Base-by-base conservation (phyloP, 2,113 vertebrate genomes). In the Echinops telfairi region DNA sequence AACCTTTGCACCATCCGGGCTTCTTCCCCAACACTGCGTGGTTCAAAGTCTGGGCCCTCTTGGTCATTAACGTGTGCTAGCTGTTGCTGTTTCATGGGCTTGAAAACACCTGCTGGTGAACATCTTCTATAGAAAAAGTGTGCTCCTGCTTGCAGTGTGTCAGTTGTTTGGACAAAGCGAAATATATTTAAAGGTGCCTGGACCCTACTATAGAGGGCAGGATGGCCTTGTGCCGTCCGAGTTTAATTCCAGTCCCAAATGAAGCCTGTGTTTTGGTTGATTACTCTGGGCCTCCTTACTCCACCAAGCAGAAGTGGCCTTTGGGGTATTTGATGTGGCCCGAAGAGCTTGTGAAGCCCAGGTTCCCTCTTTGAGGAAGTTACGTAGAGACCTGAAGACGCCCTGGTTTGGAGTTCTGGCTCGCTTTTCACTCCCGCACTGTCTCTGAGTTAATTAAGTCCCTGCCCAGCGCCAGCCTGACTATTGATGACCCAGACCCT, bases 181-280 rank as follows among this genome's bases (percentile, higher is more conserved):
- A 64, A 76, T 58, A 0, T 38, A 2, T 38, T 27, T 83, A 0
- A 20, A 27, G 57, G 11, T 70, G 3, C 19, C 0, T 33, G 12
- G 77, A 5, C 2, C 36, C 86, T 2, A 36, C n/a, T 86, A 23
- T 10, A 14, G 33, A 33, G 80, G 27, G 4, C 75, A 4, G 47
- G 64, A 83, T 3, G 0, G 2, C 9, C 1, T 15, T 5, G 3
- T 5, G 3, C 66, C 1, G 0, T 47, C 20, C 1, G n/a, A 40
- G 66, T 25, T 40, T 53, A 14, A 14, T 53, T 53, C 47, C 47
- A 53, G 47, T 9, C 47, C 10, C 12, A 53, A 53, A 68, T 27
- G 4, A 2, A 19, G 66, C 68, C 6, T 19, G 40, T 12, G 33
- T 60, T 71, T 19, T 20, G 38, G 62, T 25, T 58, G 83, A 22